Percentiles rank a stretch among this genome's conserved stretches.
Conservation (phyloP, 2,888 invertebrate genomes). For the Archips xylosteana region DNA sequence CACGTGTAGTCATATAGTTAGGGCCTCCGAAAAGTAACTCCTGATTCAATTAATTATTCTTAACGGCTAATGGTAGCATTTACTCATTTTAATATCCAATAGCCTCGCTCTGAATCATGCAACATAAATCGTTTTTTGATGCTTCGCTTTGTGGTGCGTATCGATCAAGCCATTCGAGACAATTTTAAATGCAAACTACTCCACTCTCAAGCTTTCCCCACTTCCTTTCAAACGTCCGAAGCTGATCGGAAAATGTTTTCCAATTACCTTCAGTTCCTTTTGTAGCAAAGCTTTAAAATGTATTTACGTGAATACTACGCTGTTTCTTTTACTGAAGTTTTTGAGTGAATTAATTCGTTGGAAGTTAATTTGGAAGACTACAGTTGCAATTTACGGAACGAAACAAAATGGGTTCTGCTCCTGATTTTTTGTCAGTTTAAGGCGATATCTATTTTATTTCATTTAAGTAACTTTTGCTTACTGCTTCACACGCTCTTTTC, state of each 20-base stretch:
- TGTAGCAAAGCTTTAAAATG: constrained; percentile 25
- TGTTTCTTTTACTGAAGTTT: constrained; percentile 32
- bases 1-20: no score
- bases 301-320: constrained; percentile 36
- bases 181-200: constrained; percentile 28
- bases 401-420: not conserved
- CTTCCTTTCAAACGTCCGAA: constrained; percentile 29
- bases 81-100: no score
- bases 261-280: constrained; percentile 34
- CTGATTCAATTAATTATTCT: no score
- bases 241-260: constrained; percentile 37
- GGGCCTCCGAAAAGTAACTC: no score
- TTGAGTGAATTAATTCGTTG: constrained; percentile 14
- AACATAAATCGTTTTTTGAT: constrained; percentile 10
- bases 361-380: constrained; percentile 22
- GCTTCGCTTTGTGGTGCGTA: constrained; percentile 6
- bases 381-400: constrained; percentile 6
- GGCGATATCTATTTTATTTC: not conserved
- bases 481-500: no score
- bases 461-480: not conserved
- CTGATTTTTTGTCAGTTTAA: not conserved
- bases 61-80: no score
- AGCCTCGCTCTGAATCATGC: no score
- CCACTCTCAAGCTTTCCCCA: constrained; percentile 22
- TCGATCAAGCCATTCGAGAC: constrained; percentile 1